A percentile compares a stretch with the other conserved stretches of the same genome.
These are phyloP conservation scores for Cantharis lateralis DNA, from an alignment of 2,888 invertebrate genomes.

Conservation along the genomic window DNA sequence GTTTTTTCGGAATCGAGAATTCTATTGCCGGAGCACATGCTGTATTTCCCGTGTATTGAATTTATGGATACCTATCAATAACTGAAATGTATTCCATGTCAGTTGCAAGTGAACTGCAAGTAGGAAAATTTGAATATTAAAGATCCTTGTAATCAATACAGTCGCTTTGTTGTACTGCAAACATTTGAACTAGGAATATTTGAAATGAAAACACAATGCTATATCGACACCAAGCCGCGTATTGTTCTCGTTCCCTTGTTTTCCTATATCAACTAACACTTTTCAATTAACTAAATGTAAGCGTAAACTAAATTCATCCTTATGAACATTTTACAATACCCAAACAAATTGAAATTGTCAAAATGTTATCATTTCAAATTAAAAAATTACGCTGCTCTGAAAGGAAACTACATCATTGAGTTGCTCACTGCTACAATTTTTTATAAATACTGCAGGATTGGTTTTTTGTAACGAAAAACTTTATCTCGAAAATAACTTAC, in stretches of 20 bases:
- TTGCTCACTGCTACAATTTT: not conserved
- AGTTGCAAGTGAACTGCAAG: constrained; percentile 2
- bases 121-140: constrained; percentile 4
- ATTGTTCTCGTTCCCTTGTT: constrained; percentile 6
- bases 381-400: not conserved
- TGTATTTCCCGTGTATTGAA: not conserved
- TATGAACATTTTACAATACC: not conserved
- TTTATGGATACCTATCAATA: not conserved
- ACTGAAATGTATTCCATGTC: not conserved
- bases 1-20: too few species aligned
- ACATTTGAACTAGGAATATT: constrained; percentile 5
- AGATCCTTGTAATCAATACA: constrained; percentile 2
- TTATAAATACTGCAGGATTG: too few species aligned
- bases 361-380: not conserved
- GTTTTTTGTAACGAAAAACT: too few species aligned
- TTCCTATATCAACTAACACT: not conserved
- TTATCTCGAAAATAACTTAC: too few species aligned
- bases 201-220: constrained; percentile 6
- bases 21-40: not conserved
- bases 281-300: constrained; percentile 1
- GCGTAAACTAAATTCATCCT: not conserved
- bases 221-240: constrained; percentile 6
- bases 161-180: constrained; percentile 1
- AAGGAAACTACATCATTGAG: not conserved
- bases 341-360: not conserved